Evolutionary conservation across 2,113 vertebrate species (phyloP).

Genomic region (Crypturellus undulatus): DNA sequence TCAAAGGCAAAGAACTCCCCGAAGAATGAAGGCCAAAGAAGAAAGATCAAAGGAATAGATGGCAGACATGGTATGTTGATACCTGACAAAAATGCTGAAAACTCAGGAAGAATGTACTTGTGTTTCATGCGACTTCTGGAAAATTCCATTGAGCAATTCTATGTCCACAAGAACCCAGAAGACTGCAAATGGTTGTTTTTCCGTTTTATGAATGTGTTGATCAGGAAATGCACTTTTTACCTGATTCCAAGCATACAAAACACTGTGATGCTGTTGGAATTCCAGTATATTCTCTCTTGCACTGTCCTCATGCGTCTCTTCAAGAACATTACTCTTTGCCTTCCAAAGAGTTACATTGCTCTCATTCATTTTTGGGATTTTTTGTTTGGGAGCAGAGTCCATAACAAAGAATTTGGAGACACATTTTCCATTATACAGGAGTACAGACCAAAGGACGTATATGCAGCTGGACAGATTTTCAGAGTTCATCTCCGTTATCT

Average conservation of each 20-base stretch:
- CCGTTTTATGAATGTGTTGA: constrained; percentile 83
- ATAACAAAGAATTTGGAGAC: constrained; percentile 43
- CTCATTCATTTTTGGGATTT: constrained; percentile 83
- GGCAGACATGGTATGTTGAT: constrained; percentile 81
- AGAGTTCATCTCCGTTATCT: constrained; percentile 78
- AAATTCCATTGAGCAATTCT: constrained; percentile 77
- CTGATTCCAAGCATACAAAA: constrained; percentile 80
- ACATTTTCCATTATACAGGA: constrained; percentile 79
- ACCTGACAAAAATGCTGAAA: constrained; percentile 62
- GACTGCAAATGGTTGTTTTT: constrained; percentile 78
- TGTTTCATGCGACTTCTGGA: constrained; percentile 83
- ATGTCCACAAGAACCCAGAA: constrained; percentile 72
- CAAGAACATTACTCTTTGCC: constrained; percentile 69
- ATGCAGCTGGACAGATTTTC: constrained; percentile 64
- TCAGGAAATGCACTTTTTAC: constrained; percentile 72
- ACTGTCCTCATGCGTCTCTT: constrained; percentile 75
- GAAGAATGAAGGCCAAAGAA: constrained; percentile 16
- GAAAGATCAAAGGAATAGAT: constrained; percentile 59
- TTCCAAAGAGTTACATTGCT: constrained; percentile 83
- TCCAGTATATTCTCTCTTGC: constrained; percentile 80
- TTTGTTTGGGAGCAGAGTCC: constrained; percentile 71
- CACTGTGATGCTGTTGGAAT: constrained; percentile 78
- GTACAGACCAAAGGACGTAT: constrained; percentile 75
- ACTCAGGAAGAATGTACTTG: constrained; percentile 60
- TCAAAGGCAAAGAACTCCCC: background rate